Evolutionary conservation across 2,113 vertebrate genomes (phyloP).

Genomic region (Bos taurus): DNA sequence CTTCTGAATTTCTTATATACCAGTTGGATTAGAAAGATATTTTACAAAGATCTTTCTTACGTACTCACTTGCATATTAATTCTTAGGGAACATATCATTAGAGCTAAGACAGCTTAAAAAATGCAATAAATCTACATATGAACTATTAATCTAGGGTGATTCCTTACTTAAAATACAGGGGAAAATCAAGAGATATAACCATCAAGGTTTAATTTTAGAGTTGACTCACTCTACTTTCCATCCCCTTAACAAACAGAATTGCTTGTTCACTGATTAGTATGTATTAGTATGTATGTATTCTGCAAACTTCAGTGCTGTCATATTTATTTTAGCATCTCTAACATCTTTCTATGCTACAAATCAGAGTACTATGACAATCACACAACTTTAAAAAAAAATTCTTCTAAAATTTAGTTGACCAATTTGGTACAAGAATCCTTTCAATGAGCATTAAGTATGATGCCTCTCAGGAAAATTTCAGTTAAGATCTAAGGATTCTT

Average conservation of each 20-base stretch:
- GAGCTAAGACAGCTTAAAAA: not conserved
- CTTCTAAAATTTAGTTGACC: not conserved
- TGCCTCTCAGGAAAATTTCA: not conserved
- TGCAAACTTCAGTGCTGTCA: not conserved
- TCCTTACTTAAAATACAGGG: not conserved
- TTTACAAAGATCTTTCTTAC: not conserved
- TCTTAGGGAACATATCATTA: not conserved
- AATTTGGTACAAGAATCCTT: not conserved
- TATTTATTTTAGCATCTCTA: not conserved
- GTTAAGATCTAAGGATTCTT: not conserved
- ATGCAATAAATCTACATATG: not conserved
- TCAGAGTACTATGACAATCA: not conserved
- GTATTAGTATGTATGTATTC: not conserved
- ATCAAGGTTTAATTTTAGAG: not conserved
- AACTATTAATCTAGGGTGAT: not conserved
- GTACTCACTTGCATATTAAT: not conserved
- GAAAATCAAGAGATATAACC: not conserved
- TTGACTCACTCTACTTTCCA: not conserved
- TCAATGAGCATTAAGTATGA: not conserved
- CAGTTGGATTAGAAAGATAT: not conserved
- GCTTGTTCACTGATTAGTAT: not conserved
- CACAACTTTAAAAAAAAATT: not conserved
- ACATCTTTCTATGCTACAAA: not conserved
- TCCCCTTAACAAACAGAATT: not conserved
- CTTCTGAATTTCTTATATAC: not conserved